phyloP scores from a whole-genome alignment of 2,113 vertebrate genomes.

The Apodemus sylvaticus region DNA sequence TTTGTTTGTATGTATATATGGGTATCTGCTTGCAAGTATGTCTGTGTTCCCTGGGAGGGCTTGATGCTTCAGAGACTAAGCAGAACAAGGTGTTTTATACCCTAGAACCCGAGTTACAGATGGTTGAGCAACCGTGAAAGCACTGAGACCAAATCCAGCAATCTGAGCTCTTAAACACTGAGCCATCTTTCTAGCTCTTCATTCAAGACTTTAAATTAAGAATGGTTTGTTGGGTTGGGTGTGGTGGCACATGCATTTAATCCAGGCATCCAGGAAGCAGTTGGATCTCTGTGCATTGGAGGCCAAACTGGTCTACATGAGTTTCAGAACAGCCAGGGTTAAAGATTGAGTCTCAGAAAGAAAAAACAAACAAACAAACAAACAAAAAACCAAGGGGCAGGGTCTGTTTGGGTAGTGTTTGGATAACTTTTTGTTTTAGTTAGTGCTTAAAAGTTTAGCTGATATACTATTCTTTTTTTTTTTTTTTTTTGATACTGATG shows the following conservation, averaged over 20 bases:
- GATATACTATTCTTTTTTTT: not conserved
- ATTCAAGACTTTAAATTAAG: slow-evolving; percentile 4
- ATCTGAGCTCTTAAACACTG: not conserved
- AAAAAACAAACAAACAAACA: not conserved
- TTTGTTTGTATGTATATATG: not conserved
- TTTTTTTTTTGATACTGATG: not conserved
- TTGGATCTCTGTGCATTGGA: not conserved
- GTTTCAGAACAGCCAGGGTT: not conserved
- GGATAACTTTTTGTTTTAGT: not conserved
- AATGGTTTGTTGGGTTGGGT: not conserved
- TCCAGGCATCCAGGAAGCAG: not conserved
- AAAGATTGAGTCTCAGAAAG: not conserved
- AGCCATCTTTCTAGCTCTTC: not conserved
- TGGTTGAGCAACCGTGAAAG: not conserved
- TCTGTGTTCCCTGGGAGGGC: not conserved
- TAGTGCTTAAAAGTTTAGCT: slow-evolving; percentile 1
- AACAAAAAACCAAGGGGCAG: not conserved
- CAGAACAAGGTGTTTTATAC: not conserved
- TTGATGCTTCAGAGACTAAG: not conserved
- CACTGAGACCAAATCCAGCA: not conserved
- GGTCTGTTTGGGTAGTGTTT: not conserved
- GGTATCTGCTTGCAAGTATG: not conserved
- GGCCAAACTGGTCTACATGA: not conserved
- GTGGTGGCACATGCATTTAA: not conserved
- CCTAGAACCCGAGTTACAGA: not conserved